Conservation (phyloP, 2,113 vertebrate genomes). For the Ibidorhyncha struthersii region DNA sequence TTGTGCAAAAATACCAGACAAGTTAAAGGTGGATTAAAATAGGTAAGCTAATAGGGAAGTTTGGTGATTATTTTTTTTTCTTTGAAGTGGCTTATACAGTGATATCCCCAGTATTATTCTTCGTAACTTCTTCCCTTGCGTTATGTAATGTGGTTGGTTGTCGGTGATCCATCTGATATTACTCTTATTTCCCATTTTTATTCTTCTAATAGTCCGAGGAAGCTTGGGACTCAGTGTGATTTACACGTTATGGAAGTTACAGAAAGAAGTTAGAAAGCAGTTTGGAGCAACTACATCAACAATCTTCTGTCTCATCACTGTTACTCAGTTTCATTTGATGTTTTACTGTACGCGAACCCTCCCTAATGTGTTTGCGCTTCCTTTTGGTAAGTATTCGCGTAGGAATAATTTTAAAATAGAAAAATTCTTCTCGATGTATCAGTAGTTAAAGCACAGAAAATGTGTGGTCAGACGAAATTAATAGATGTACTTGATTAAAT, state of each 20-base stretch:
- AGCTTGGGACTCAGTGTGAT: conserved; percentile 84
- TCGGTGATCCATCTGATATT: neutral
- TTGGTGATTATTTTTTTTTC: neutral
- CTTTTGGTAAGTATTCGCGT: conserved; percentile 78
- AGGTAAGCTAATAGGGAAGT: neutral
- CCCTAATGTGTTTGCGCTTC: conserved; percentile 91
- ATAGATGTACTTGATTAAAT: neutral
- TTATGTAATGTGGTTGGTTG: neutral
- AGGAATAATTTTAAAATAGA: neutral
- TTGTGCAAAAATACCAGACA: neutral
- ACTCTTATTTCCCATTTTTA: neutral
- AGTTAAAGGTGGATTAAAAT: neutral
- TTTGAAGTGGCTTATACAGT: neutral
- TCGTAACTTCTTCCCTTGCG: neutral
- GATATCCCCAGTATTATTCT: neutral
- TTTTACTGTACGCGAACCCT: conserved; percentile 95
- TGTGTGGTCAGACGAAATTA: neutral
- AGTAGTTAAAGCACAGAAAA: neutral
- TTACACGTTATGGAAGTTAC: conserved; percentile 84
- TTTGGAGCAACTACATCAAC: conserved; percentile 86
- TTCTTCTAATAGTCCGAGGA: conserved; percentile 81
- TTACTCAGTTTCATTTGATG: conserved; percentile 95
- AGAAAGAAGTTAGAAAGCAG: conserved; percentile 86
- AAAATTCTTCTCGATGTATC: neutral
- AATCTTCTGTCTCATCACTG: conserved; percentile 87